phyloP scores from a whole-genome alignment of 2,113 vertebrate species.

The Tychaedon coryphoeus region DNA sequence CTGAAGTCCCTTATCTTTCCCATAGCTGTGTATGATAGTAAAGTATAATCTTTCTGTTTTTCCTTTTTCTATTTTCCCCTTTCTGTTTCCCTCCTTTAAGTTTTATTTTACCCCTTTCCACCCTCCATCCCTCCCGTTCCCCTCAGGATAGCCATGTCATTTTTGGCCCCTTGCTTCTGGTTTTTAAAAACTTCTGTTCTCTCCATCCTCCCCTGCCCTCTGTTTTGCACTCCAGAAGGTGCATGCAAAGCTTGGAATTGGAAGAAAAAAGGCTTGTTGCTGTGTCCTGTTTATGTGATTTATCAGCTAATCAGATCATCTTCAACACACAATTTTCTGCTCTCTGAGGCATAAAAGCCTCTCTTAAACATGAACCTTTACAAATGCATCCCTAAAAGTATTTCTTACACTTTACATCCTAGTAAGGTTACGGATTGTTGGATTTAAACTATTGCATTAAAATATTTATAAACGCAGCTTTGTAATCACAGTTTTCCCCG shows the following conservation, averaged over 20 bases:
- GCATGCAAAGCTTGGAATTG: not conserved
- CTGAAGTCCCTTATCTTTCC: not conserved
- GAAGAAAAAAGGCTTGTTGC: not conserved
- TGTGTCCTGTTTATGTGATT: not conserved
- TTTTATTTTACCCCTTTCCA: not conserved
- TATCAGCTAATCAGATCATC: not conserved
- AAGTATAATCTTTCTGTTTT: not conserved
- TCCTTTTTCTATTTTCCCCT: not conserved
- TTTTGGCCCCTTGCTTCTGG: not conserved
- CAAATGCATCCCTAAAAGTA: not conserved
- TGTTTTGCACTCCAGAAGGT: not conserved
- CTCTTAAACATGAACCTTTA: not conserved
- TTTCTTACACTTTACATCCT: not conserved
- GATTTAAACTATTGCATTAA: not conserved
- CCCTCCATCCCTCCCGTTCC: accelerated
- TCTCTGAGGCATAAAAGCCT: not conserved
- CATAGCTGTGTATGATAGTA: not conserved
- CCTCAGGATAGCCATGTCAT: not conserved
- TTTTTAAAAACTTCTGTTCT: not conserved
- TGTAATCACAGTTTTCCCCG: not conserved
- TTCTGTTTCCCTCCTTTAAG: not conserved
- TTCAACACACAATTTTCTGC: not conserved
- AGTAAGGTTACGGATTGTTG: not conserved
- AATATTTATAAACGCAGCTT: not conserved
- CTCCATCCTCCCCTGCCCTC: not conserved